Base-by-base conservation (phyloP, 2,888 invertebrate species). In the Philopedon plagiatum region DNA sequence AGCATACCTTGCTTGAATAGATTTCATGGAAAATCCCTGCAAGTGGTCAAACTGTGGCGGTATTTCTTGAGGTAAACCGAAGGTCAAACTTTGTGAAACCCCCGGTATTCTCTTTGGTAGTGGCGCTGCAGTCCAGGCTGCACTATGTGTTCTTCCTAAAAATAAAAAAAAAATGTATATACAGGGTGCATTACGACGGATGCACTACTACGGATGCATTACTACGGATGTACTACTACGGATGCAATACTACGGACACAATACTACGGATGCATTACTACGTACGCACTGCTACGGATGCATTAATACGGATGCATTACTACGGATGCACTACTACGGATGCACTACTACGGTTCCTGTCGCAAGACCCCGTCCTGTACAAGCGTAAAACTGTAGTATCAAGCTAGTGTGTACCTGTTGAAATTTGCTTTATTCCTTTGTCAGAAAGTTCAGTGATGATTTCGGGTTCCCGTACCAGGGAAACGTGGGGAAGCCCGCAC, bases 51-150 rank as follows among this genome's bases (percentile, higher is more conserved):
- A 91, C 80, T 91, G 89, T 0, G 87, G 83, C 0, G 91, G 91
- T 32, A 90, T 85, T 58, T 85, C 83, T n/a, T 82, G 78, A 0
- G 90, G 90, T 8, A 87, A 77, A 5, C 88, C 89, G 64, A 90
- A 86, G 68, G 86, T 86, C 56, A 88, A 77, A 0, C 87, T 58
- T 39, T 75, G 75, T 37, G 66, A 56, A 2, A 67, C 49, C 4
- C 73, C 75, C 7, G 75, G 71, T 15, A 60, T 41, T 60, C 75
- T 80, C 57, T 88, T 81, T 26, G 85, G 88, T 41, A 88, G 84
- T 5, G 89, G 85, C 0, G 87, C 85, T 1, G 89, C 87, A 0
- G 90, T 89, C 90, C 91, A 91, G 1, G 90, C 90, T 1, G 89
- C 89, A 78, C 89, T 89, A 81, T 91, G 91, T 9, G 89, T 89